These are phyloP conservation scores for Pavo muticus DNA, from an alignment of 2,113 vertebrate genomes.

Conservation along the genomic window DNA sequence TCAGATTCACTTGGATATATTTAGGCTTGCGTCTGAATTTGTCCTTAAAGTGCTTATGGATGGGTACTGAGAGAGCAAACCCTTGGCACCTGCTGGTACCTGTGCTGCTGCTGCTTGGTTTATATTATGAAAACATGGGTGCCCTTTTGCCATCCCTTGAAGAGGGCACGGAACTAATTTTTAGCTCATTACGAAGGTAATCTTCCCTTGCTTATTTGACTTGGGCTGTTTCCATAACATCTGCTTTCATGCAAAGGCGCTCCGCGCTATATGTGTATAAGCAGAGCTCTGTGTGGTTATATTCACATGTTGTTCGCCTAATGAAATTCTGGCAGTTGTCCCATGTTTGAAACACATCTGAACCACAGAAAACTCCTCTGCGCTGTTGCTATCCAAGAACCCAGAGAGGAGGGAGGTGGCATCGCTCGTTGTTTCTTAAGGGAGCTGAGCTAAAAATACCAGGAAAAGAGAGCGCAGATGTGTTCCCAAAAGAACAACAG, in stretches of 20 bases:
- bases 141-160: constrained; percentile 30
- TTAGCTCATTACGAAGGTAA: constrained; percentile 71
- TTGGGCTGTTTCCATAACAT: constrained; percentile 71
- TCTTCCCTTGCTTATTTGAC: constrained; percentile 72
- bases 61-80: background rate
- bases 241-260: constrained; percentile 63
- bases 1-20: constrained; percentile 38
- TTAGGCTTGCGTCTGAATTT: constrained; percentile 1
- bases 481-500: background rate
- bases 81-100: constrained; percentile 51
- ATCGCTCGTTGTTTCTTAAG: background rate
- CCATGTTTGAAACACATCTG: constrained; percentile 59
- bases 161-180: constrained; percentile 66
- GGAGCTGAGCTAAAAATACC: background rate
- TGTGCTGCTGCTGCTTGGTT: background rate
- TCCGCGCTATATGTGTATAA: constrained; percentile 20
- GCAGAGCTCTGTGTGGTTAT: constrained; percentile 59
- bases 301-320: constrained; percentile 71
- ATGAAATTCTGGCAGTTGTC: constrained; percentile 67
- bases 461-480: fast-evolving
- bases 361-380: constrained; percentile 54
- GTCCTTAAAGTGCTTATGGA: background rate
- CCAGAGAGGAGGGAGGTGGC: background rate
- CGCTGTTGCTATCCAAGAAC: constrained; percentile 49
- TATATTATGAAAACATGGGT: constrained; percentile 18